phyloP scores from a whole-genome alignment of 2,888 invertebrate species.

The Parelbella ahira region DNA sequence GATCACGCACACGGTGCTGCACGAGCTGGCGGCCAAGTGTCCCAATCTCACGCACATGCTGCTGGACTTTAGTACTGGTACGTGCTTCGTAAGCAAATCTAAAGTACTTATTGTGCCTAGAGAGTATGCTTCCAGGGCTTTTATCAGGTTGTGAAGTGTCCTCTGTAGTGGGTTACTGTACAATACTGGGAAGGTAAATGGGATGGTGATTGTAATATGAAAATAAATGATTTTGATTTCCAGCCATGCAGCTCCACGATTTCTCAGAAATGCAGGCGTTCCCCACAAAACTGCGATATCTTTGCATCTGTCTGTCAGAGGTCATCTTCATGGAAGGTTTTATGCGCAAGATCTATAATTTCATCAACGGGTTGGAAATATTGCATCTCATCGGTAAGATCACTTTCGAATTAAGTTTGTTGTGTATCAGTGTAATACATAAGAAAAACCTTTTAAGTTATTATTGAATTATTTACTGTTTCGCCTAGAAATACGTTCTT shows the following conservation, averaged over 20 bases:
- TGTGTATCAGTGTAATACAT: too few relatives aligned
- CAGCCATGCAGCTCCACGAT: constrained; percentile 98
- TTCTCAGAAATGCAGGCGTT: constrained; percentile 99
- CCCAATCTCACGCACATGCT: constrained; percentile 97
- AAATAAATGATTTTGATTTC: too few relatives aligned
- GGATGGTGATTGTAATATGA: too few relatives aligned
- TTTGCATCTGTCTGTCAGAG: constrained; percentile 98
- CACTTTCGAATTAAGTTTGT: neutral
- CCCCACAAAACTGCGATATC: constrained; percentile 96
- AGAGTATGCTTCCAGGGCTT: too few relatives aligned
- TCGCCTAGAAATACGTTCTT: too few relatives aligned
- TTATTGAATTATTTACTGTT: too few relatives aligned
- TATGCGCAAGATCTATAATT: constrained; percentile 99
- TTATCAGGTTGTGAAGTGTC: too few relatives aligned
- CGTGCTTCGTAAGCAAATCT: too few relatives aligned
- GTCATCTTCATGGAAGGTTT: constrained; percentile 99
- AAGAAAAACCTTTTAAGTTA: too few relatives aligned
- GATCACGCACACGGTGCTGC: constrained; percentile 97
- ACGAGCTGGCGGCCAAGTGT: constrained; percentile 97
- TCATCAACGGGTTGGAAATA: constrained; percentile 98
- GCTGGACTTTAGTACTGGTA: constrained; percentile 96
- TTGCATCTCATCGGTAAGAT: constrained; percentile 95
- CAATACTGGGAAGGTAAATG: too few relatives aligned
- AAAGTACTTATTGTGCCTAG: too few relatives aligned
- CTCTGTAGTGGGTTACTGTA: too few relatives aligned